Conservation (phyloP, 2,113 vertebrate species). For the Coracopsis vasa region DNA sequence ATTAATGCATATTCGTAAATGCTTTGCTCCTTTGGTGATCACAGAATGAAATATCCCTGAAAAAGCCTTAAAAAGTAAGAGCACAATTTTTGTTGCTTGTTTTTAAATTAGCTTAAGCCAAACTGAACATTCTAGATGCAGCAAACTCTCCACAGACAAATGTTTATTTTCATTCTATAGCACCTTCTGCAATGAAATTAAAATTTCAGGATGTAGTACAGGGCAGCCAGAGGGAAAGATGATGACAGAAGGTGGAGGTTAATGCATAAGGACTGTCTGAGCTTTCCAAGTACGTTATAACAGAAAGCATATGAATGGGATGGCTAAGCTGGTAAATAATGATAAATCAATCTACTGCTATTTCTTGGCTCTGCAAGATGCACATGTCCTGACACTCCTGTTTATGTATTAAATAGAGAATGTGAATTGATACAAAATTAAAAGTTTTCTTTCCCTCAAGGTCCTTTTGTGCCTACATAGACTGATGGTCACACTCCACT, state of each 20-base stretch:
- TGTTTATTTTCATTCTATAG: conserved; percentile 27
- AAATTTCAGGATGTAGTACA: neutral
- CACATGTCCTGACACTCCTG: conserved; percentile 8
- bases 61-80: conserved; percentile 28
- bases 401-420: conserved; percentile 38
- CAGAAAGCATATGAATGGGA: neutral
- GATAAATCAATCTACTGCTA: conserved; percentile 24
- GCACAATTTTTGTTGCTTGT: neutral
- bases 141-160: conserved; percentile 14
- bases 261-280: conserved; percentile 8
- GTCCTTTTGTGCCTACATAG: neutral
- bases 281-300: conserved; percentile 12
- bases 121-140: conserved; percentile 10
- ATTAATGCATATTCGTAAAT: conserved; percentile 52
- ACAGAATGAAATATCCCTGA: neutral
- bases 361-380: conserved; percentile 17
- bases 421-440: conserved; percentile 41
- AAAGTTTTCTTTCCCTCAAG: conserved; percentile 42
- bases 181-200: conserved; percentile 24
- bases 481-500: conserved; percentile 27
- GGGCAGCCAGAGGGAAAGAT: neutral
- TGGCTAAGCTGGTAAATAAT: conserved; percentile 11
- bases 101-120: conserved; percentile 16
- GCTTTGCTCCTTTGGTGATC: conserved; percentile 11
- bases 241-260: conserved; percentile 19